These are phyloP conservation scores for Cryptus armator DNA, from an alignment of 2,888 invertebrate genomes.

Conservation along the genomic window DNA sequence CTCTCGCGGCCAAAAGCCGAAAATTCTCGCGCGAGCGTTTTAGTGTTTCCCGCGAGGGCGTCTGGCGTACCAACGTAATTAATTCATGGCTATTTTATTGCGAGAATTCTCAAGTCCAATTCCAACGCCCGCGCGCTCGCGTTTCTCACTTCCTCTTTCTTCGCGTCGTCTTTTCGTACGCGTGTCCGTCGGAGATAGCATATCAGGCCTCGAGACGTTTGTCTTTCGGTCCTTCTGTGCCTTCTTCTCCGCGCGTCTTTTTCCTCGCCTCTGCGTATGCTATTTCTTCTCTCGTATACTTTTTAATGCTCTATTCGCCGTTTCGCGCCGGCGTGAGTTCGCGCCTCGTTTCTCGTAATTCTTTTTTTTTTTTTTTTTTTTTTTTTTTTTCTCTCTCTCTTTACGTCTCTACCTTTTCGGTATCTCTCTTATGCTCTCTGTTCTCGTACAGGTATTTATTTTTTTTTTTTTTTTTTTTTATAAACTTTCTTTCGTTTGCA, in stretches of 20 bases:
- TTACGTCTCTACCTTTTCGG: neutral
- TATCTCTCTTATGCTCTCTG: conserved; percentile 15
- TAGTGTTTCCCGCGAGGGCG: neutral
- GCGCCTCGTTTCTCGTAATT: too few relatives aligned
- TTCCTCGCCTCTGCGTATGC: neutral
- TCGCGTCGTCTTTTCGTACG: conserved; percentile 4
- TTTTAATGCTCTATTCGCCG: neutral
- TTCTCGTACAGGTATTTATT: conserved; percentile 24
- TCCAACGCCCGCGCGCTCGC: conserved; percentile 34
- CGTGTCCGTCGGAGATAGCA: conserved; percentile 34
- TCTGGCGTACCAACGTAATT: conserved; percentile 57
- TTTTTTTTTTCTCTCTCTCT: too few relatives aligned
- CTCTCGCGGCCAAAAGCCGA: neutral
- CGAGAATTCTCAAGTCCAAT: conserved; percentile 56
- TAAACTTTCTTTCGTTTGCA: conserved; percentile 49
- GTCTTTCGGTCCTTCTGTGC: conserved; percentile 4
- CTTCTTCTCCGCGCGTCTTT: neutral
- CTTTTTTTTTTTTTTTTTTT: neutral
- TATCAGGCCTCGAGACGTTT: conserved; percentile 14
- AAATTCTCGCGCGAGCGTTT: neutral
- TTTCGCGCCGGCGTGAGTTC: too few relatives aligned
- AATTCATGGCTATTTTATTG: conserved; percentile 69
- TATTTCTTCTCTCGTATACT: conserved; percentile 11
- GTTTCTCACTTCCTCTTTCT: neutral
- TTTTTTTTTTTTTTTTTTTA: too few relatives aligned